Base-by-base conservation (phyloP, 2,113 vertebrate genomes). In the Alligator mississippiensis region DNA sequence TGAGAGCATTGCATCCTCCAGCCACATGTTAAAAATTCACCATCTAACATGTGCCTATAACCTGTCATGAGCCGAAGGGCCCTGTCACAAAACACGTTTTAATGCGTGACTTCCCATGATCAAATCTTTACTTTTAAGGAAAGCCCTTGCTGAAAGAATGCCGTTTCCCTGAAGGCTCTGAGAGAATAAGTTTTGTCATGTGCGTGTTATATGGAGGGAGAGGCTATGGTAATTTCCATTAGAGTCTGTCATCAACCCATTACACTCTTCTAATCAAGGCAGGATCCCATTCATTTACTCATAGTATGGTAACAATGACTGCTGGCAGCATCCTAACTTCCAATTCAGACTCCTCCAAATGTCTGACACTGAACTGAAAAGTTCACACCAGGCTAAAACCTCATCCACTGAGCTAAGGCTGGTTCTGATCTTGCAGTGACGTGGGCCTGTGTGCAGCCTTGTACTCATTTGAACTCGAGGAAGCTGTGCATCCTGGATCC, bases 1-100 rank as follows among this genome's bases (percentile, higher is more conserved):
- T 34, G 58, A 80, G 60, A 82, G 34, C 1, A 14, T 60, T 77
- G 88, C 68, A 9, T 75, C 91, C 17, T 76, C 58, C 60, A 85
- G 74, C 30, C 77, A 58, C 68, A 74, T 70, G 15, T 82, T 79
- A 62, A 21, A 79, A 84, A 94, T 64, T 64, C 82, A 61, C 90
- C 79, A 21, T 1, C 0, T 15, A 81, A 68, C 70, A 91, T 61
- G 75, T 34, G 19, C 70, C 94, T 86, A 0, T 76, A 84, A 91
- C 84, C 82, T 91, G 77, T 57, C 94, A 91, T 27, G 27, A 86
- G 76, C 74, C 91, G 77, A 94, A 93, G 91, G 30, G 70, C 90
- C 74, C 84, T 60, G 66, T 59, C 16, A 19, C 59, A 58, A 68
- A 38, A 28, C 60, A 25, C 66, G 47, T 38, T 74, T 11, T 83